A percentile compares a stretch with the other conserved stretches of the same genome.
phyloP scores from a whole-genome alignment of 2,888 invertebrate species.

The Pollenia angustigena region DNA sequence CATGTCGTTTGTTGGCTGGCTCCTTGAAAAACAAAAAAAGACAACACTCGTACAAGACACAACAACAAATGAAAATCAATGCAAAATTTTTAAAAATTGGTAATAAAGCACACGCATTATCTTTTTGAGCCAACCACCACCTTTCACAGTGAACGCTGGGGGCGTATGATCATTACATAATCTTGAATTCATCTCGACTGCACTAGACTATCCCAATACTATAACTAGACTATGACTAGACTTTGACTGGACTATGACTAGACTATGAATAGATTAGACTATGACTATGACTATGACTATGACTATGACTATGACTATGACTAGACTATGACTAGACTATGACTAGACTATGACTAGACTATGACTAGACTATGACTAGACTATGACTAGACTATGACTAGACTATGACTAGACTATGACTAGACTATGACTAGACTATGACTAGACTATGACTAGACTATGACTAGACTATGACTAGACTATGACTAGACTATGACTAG shows the following conservation, averaged over 20 bases:
- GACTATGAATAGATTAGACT: not conserved
- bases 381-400: no score
- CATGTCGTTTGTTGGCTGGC: constrained; percentile 57
- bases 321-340: not conserved
- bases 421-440: no score
- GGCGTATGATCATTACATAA: no score
- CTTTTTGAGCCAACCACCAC: constrained; percentile 30
- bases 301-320: not conserved
- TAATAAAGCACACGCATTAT: constrained; percentile 71
- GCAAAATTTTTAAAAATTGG: constrained; percentile 24
- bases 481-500: no score
- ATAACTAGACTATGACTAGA: not conserved
- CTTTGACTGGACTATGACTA: not conserved
- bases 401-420: no score
- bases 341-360: constrained; percentile 8
- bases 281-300: not conserved
- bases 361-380: not conserved
- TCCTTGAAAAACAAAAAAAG: constrained; percentile 26
- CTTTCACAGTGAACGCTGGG: not conserved
- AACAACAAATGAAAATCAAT: constrained; percentile 49
- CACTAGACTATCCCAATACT: not conserved
- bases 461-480: no score
- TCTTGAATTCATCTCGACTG: no score
- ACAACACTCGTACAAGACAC: constrained; percentile 25
- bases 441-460: no score